Evolutionary conservation across 2,888 invertebrate species (phyloP), one percentile per base, ranked within the genome.

Genomic region (Apomyelois bistriatella): DNA sequence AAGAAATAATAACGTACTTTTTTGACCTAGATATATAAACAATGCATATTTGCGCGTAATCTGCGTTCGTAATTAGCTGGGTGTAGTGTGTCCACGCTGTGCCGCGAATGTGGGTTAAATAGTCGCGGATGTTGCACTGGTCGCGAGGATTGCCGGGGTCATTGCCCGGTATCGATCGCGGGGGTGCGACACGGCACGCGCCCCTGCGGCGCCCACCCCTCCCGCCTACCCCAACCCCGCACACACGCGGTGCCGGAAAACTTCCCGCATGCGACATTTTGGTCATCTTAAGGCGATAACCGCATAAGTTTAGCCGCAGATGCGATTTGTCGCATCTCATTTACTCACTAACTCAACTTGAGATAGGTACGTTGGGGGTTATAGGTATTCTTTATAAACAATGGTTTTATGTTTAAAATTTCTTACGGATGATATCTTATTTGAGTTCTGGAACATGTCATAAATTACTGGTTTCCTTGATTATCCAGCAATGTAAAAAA

Each of bases 121-220:
- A 72, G 72, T 80, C 76, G 65, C 43, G 52, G 43, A 36, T 37
- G 70, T 71, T 85, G 86, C 86, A 85, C 80, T 85, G 85, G 78
- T 74, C 79, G 78, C 73, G 74, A 76, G 79, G 22, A 22, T 22
- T 70, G 68, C 66, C 79, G 83, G 77, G 89, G 85, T 89, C 88
- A 79, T 83, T 81, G 88, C 79, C 88, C 88, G 85, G 71, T 87
- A 90, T 90, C 88, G 89, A 90, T 85, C 89, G 81, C 71, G 78
- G 81, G 65, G 70, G 81, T 76, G 79, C 77, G 76, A 72, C 76
- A 68, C 72, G 68, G 65, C 70, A 70, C 74, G 74, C 80, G 77
- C 78, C 79, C 76, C 79, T 70, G 75, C 76, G 76, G 76, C 76
- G 76, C 78, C 80, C 82, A 62, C 75, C 79, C 74, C 67, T 64